phyloP scores from a whole-genome alignment of 2,797 vertebrate species.

The Acipenser oxyrinchus region DNA sequence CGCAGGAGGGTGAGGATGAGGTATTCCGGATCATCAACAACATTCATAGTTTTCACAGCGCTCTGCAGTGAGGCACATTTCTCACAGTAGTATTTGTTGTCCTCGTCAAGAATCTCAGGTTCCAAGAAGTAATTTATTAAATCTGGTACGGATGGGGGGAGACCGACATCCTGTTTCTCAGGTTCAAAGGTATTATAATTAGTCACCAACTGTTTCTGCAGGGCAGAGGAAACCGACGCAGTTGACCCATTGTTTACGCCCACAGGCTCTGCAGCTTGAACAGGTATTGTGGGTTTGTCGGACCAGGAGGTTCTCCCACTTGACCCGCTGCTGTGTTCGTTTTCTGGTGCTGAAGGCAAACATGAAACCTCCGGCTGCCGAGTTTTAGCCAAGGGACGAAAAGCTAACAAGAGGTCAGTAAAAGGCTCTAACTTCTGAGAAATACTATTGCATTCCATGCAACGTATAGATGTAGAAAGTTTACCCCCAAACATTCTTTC shows the following conservation, averaged over 20 bases:
- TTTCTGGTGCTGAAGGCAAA: no score
- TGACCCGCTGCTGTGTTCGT: no score
- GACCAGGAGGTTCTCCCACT: no score
- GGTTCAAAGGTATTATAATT: slow-evolving; percentile 30
- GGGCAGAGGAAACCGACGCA: slow-evolving; percentile 2
- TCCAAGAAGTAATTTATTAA: slow-evolving; percentile 92
- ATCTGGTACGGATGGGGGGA: slow-evolving; percentile 77
- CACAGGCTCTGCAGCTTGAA: no score
- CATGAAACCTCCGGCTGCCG: slow-evolving; percentile 21
- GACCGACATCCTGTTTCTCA: slow-evolving; percentile 45
- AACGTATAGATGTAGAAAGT: slow-evolving; percentile 79
- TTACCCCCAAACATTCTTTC: slow-evolving; percentile 92
- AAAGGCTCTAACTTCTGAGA: slow-evolving; percentile 94
- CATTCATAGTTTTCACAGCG: slow-evolving; percentile 87
- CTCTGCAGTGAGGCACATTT: slow-evolving; percentile 85
- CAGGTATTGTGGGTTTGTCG: no score
- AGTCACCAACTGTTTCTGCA: slow-evolving; percentile 17
- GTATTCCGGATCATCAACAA: slow-evolving; percentile 88
- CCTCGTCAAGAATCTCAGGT: slow-evolving; percentile 89
- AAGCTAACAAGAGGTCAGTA: slow-evolving; percentile 91
- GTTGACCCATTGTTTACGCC: neutral
- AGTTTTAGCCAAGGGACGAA: slow-evolving; percentile 70
- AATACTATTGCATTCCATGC: slow-evolving; percentile 81
- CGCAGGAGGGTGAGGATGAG: slow-evolving; percentile 92
- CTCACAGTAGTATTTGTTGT: slow-evolving; percentile 95